Evolutionary conservation across 2,113 vertebrate species (phyloP), one percentile per base, ranked within the genome.

Genomic region (Otis tarda): DNA sequence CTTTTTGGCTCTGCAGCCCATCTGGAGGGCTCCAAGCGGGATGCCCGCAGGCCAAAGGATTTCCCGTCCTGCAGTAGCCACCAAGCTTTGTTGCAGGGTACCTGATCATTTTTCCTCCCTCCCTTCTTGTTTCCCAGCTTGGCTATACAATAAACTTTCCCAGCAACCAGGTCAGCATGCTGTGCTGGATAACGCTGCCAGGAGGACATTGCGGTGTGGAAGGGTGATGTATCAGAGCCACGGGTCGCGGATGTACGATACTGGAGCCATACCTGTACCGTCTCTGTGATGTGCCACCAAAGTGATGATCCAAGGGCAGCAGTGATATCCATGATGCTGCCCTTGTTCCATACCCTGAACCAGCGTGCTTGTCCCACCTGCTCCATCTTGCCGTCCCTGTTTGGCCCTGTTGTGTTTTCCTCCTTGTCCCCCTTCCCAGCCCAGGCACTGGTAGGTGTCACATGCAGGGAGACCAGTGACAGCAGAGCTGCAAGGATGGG

Each of bases 221-320:
- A 50, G 12, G 43, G 22, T 10, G 75, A 23, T 22, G 14, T 5
- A 7, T 10, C 60, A 85, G 37, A 70, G 61, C 12, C 52, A 27
- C 1, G 37, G 45, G n/a, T 19, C 1, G 1, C 15, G 1, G 3
- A 25, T 7, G 5, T 2, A 3, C 2, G 21, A 10, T 53, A 10
- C 20, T 22, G 35, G 31, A 52, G 65, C 47, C 35, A 28, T 8
- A 18, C 16, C 19, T 19, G 1, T 0, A 12, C 37, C 33, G 22
- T 9, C 50, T 30, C 3, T 17, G 21, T 33, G 47, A 4, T 6
- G 39, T 23, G 45, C 14, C 50, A 43, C 39, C 57, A 23, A 76
- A 43, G 49, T 6, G 23, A 43, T 23, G 68, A 41, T 12, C 43
- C 71, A 30, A 33, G n/a, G 7, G 57, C 28, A 75, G 37, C 47